Percentiles rank a stretch among this genome's conserved stretches.
Conservation (phyloP, 2,797 vertebrate species). For the Kryptolebias ocellatus region DNA sequence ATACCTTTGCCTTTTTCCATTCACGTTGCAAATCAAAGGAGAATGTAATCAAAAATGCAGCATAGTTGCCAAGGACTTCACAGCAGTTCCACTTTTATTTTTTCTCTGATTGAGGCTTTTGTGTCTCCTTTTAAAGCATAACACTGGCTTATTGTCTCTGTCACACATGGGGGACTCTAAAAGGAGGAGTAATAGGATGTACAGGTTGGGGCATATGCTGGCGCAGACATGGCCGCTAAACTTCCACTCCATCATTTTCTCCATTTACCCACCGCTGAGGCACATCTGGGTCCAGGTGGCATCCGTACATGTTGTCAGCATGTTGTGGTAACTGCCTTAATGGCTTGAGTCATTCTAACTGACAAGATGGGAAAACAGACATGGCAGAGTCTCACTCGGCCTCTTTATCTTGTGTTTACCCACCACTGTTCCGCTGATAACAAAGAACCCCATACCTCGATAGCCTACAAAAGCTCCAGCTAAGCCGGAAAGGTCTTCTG, state of each 20-base stretch:
- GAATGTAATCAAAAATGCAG: constrained; percentile 36
- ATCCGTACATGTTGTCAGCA: constrained; percentile 73
- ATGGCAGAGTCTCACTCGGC: constrained; percentile 72
- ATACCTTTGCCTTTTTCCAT: constrained; percentile 64
- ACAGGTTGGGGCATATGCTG: constrained; percentile 69
- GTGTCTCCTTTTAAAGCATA: constrained; percentile 63
- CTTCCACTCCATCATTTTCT: constrained; percentile 69
- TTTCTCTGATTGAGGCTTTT: constrained; percentile 53
- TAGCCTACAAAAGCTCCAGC: constrained; percentile 29
- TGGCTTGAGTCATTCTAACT: constrained; percentile 73
- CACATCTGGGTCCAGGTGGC: constrained; percentile 78
- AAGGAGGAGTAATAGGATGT: constrained; percentile 66
- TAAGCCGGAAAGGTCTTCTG: constrained; percentile 10
- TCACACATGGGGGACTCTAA: constrained; percentile 39
- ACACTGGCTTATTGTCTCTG: constrained; percentile 70
- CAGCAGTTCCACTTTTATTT: constrained; percentile 29
- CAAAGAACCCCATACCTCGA: constrained; percentile 44
- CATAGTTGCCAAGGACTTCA: constrained; percentile 63
- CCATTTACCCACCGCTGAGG: constrained; percentile 68
- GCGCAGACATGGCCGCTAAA: constrained; percentile 63
- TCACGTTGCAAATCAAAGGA: constrained; percentile 49
- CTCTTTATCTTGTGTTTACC: constrained; percentile 77
- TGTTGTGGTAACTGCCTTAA: constrained; percentile 71
- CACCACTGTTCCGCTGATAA: constrained; percentile 67
- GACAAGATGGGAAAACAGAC: constrained; percentile 76